These are phyloP conservation scores for Atta cephalotes DNA, from an alignment of 1,140 invertebrate genomes.

Conservation along the genomic window DNA sequence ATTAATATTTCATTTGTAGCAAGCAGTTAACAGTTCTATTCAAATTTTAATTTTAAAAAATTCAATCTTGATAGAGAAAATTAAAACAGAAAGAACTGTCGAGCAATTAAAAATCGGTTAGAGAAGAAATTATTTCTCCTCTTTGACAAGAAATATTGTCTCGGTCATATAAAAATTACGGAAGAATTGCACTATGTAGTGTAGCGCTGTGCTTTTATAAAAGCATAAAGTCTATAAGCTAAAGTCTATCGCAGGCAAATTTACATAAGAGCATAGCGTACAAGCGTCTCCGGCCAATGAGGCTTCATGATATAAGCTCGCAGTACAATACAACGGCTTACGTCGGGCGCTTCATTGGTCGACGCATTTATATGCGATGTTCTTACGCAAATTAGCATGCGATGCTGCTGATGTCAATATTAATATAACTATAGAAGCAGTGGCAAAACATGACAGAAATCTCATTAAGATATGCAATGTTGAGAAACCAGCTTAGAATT, in stretches of 20 bases:
- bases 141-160: neutral
- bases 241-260: constrained; percentile 46
- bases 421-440: constrained; percentile 58
- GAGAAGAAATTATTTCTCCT: neutral
- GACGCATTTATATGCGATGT: constrained; percentile 53
- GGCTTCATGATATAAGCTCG: constrained; percentile 45
- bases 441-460: neutral
- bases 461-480: constrained; percentile 36
- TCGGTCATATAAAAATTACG: neutral
- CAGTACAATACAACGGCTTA: constrained; percentile 58
- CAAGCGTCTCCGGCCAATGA: constrained; percentile 56
- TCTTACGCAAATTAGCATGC: constrained; percentile 52
- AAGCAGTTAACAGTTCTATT: neutral
- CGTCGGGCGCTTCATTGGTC: constrained; percentile 46
- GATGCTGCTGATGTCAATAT: constrained; percentile 59
- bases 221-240: constrained; percentile 46
- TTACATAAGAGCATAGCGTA: constrained; percentile 56
- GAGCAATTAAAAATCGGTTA: constrained; percentile 1
- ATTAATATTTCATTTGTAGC: neutral
- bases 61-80: neutral
- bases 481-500: constrained; percentile 15
- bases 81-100: neutral
- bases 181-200: constrained; percentile 16
- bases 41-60: neutral
- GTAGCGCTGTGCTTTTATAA: constrained; percentile 39